Conservation (phyloP, 35 echinoderm and acorn worm species). For the Heliocidaris erythrogramma region DNA sequence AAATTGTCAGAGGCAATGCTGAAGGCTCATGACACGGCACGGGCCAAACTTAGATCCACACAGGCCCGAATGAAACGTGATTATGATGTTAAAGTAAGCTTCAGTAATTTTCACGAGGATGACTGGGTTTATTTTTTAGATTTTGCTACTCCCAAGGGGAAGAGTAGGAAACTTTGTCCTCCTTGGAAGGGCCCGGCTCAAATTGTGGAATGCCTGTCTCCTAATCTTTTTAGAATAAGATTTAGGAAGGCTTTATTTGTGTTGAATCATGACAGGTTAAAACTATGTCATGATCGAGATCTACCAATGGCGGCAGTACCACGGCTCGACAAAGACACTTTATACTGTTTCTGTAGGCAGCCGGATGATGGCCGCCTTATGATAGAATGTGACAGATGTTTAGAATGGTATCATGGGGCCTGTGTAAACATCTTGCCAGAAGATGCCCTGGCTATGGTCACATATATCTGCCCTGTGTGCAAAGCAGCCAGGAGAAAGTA, state of each 20-base stretch:
- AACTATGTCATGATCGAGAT: background rate
- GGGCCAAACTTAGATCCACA: no score
- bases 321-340: background rate
- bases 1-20: no score
- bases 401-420: no score
- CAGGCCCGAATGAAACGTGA: no score
- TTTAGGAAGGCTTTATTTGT: slow-evolving; percentile 1
- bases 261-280: slow-evolving; percentile 61
- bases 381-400: no score
- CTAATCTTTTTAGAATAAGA: slow-evolving; percentile 39
- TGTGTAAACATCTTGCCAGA: slow-evolving; percentile 48
- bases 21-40: no score
- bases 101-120: no score
- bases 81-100: no score
- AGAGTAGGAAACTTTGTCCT: slow-evolving; percentile 45
- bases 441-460: slow-evolving; percentile 49
- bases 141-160: no score
- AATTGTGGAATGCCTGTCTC: slow-evolving; percentile 10
- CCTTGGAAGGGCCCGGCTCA: slow-evolving; percentile 56
- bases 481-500: background rate
- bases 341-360: slow-evolving; percentile 46
- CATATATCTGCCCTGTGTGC: slow-evolving; percentile 50
- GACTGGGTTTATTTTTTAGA: no score
- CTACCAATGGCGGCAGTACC: background rate
- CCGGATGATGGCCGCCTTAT: no score